phyloP scores from a whole-genome alignment of 1,140 invertebrate genomes.

The Brachionus manjavacas region DNA sequence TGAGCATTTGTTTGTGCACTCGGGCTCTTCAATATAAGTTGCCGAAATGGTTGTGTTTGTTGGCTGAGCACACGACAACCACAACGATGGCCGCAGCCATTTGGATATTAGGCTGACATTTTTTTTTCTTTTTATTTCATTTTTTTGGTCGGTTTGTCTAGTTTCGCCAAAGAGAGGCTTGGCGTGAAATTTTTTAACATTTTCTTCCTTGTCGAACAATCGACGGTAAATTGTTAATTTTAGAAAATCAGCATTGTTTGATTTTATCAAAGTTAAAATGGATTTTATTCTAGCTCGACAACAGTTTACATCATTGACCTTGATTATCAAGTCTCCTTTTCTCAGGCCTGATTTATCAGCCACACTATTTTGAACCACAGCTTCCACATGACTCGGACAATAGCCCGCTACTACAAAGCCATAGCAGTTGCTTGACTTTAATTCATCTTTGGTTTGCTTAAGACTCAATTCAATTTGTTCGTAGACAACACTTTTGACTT shows the following conservation, averaged over 20 bases:
- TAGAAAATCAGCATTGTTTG: neutral
- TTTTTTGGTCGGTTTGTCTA: neutral
- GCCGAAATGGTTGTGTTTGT: neutral
- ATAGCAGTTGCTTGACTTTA: neutral
- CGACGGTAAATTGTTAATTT: constrained; percentile 34
- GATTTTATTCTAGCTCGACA: constrained; percentile 38
- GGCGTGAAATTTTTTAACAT: neutral
- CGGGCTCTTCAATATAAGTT: neutral
- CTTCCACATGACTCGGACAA: constrained; percentile 34
- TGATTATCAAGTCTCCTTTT: constrained; percentile 25
- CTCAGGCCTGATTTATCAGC: neutral
- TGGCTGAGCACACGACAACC: constrained; percentile 26
- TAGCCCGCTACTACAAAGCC: constrained; percentile 32
- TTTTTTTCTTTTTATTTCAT: neutral
- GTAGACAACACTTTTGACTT: constrained; percentile 16
- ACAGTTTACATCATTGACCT: constrained; percentile 21
- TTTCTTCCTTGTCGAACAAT: neutral
- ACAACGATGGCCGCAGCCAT: neutral
- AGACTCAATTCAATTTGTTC: constrained; percentile 18
- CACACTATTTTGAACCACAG: neutral
- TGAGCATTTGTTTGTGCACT: neutral
- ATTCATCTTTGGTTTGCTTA: neutral
- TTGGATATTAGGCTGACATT: neutral
- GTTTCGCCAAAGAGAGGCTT: neutral
- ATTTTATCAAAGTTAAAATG: constrained; percentile 17